A percentile compares a stretch with the other conserved stretches of the same genome.
Evolutionary conservation across 2,113 vertebrate genomes (phyloP).

Genomic region (Poecile atricapillus): DNA sequence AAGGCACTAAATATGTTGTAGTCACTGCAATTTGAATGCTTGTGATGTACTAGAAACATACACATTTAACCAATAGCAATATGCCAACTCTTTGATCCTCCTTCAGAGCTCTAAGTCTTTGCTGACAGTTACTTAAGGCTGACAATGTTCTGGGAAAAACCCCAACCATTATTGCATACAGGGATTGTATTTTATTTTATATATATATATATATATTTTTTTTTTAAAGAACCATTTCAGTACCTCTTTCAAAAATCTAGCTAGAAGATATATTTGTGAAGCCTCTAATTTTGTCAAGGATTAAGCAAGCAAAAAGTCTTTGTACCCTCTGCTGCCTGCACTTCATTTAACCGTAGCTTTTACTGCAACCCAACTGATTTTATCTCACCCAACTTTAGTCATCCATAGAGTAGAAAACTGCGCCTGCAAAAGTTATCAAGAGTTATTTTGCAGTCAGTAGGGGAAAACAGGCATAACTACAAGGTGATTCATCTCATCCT

Average conservation of each 20-base stretch:
- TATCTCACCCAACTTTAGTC: background rate
- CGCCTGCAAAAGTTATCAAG: background rate
- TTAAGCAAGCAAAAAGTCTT: background rate
- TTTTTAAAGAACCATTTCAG: background rate
- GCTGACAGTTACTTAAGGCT: conserved; percentile 35
- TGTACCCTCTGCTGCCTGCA: background rate
- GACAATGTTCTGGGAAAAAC: conserved; percentile 8
- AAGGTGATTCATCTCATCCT: background rate
- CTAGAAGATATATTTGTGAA: background rate
- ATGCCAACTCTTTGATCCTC: conserved; percentile 54
- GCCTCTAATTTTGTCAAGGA: background rate
- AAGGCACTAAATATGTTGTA: conserved; percentile 23
- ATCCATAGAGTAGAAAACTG: background rate
- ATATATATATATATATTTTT: background rate
- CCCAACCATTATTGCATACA: background rate
- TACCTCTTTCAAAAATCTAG: background rate
- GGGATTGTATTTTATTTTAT: background rate
- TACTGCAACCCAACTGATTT: background rate
- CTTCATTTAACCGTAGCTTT: background rate
- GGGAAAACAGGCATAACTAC: background rate
- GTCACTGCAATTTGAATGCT: conserved; percentile 34
- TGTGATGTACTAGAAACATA: conserved; percentile 57
- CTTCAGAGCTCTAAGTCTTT: conserved; percentile 18
- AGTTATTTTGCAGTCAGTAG: background rate
- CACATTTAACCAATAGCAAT: conserved; percentile 49